phyloP scores from a whole-genome alignment of 2,113 vertebrate genomes.

The Mobula hypostoma region DNA sequence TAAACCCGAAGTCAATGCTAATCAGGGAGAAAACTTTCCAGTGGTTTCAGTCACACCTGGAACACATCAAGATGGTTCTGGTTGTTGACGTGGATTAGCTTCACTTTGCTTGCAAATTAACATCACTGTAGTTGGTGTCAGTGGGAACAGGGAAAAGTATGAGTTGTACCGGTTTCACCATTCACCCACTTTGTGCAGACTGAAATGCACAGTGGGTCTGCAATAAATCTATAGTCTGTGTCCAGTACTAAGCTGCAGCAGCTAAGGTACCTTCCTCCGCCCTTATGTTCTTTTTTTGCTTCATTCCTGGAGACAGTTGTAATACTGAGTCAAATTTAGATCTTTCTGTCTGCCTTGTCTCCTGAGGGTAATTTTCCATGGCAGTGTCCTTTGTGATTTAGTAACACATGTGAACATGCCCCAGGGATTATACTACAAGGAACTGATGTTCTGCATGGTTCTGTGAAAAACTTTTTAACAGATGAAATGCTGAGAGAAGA shows the following conservation, averaged over 20 bases:
- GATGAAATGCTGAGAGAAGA: background rate
- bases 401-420: background rate
- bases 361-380: conserved; percentile 12
- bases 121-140: background rate
- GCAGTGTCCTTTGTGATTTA: background rate
- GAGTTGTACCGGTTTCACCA: background rate
- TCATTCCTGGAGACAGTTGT: background rate
- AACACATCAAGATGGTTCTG: too few relatives aligned
- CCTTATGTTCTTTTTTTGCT: background rate
- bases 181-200: background rate
- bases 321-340: background rate
- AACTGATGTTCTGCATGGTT: conserved; percentile 9
- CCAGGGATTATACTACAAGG: background rate
- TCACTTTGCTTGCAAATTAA: background rate
- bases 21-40: too few relatives aligned
- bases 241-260: background rate
- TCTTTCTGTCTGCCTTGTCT: background rate
- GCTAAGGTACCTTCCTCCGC: background rate
- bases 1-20: too few relatives aligned
- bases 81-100: background rate
- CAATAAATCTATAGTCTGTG: background rate
- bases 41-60: too few relatives aligned
- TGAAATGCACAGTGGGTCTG: background rate
- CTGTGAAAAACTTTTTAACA: background rate
- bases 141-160: background rate